A percentile compares a stretch with the other conserved stretches of the same genome.
Conservation (phyloP, 2,113 vertebrate species). For the Xyrauchen texanus region DNA sequence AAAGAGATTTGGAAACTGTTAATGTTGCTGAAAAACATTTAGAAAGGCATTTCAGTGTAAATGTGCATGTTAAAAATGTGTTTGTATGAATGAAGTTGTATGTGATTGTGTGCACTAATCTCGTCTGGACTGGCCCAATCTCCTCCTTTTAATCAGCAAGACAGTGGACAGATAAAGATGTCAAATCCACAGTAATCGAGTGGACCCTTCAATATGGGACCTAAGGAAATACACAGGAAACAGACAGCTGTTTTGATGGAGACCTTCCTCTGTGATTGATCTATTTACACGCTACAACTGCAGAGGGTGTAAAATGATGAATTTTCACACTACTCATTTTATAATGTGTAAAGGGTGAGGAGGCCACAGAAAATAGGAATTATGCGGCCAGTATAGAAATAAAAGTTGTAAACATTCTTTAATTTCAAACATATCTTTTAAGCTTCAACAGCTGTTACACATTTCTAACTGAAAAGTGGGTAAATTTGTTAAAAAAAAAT, state of each 20-base stretch:
- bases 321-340: not conserved
- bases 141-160: conserved; percentile 49
- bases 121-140: not conserved
- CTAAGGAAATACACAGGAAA: conserved; percentile 1
- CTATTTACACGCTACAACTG: not conserved
- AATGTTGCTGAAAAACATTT: not conserved
- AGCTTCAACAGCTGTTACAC: too few relatives aligned
- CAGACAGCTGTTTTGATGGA: not conserved
- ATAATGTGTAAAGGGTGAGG: too few relatives aligned
- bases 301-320: not conserved
- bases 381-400: too few relatives aligned
- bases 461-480: not conserved
- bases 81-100: not conserved
- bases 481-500: too few relatives aligned
- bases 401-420: too few relatives aligned
- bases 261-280: not conserved
- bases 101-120: not conserved
- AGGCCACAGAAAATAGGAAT: too few relatives aligned
- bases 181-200: conserved; percentile 24
- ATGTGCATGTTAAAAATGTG: not conserved
- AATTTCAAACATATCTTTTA: too few relatives aligned
- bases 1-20: not conserved
- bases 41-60: not conserved
- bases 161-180: conserved; percentile 48
- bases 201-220: not conserved